These are phyloP conservation scores for Amazona vittata DNA, from an alignment of 2,113 vertebrate genomes.

Conservation along the genomic window DNA sequence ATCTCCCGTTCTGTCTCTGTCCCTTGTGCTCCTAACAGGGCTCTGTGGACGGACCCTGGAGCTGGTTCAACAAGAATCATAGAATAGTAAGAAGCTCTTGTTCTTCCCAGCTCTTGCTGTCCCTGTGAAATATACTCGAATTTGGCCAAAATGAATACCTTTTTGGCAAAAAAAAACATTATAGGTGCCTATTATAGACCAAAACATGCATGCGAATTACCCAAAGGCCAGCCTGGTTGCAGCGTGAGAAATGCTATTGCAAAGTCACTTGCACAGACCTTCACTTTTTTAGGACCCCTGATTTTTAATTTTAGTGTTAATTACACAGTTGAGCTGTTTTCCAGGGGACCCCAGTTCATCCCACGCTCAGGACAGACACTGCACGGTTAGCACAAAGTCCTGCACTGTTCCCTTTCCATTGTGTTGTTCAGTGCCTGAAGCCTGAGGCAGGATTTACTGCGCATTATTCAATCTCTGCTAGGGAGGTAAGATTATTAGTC, in stretches of 20 bases:
- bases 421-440: background rate
- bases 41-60: background rate
- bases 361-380: background rate
- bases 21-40: background rate
- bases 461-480: conserved; percentile 11
- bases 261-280: background rate
- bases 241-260: background rate
- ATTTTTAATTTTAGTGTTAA: background rate
- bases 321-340: background rate
- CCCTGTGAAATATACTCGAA: background rate
- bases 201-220: background rate
- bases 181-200: background rate
- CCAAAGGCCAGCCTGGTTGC: background rate
- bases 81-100: background rate
- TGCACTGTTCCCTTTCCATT: background rate
- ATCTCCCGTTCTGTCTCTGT: background rate
- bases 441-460: conserved; percentile 31
- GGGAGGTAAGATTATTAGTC: conserved; percentile 22
- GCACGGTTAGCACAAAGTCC: background rate
- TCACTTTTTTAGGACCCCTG: background rate
- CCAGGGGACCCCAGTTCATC: background rate
- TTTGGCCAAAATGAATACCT: background rate
- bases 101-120: background rate
- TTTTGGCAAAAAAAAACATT: background rate
- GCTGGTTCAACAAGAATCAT: background rate